These are phyloP conservation scores for Meandrusa payeni DNA, from an alignment of 2,888 invertebrate species.

Conservation along the genomic window DNA sequence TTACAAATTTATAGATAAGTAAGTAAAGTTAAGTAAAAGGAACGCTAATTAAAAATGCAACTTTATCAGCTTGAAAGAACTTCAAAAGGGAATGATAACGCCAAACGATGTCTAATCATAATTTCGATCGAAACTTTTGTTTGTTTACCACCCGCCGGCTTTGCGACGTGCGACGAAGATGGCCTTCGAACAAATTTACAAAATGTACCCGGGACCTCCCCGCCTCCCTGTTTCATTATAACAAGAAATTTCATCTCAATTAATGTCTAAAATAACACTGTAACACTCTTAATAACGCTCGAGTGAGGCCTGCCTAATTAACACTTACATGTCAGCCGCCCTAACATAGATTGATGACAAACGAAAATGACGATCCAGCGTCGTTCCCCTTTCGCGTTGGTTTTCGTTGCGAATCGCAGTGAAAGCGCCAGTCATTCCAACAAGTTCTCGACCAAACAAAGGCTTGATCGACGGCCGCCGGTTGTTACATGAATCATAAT, in stretches of 20 bases:
- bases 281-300: conserved; percentile 79
- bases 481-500: conserved; percentile 58
- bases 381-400: conserved; percentile 59
- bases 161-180: conserved; percentile 53
- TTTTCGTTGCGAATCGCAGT: conserved; percentile 48
- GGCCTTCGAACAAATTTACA: conserved; percentile 64
- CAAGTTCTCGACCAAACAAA: conserved; percentile 65
- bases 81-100: conserved; percentile 62
- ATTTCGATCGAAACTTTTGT: conserved; percentile 66
- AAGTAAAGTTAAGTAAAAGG: conserved; percentile 5
- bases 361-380: conserved; percentile 75
- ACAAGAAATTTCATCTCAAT: conserved; percentile 79
- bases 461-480: conserved; percentile 53
- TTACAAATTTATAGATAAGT: conserved; percentile 4
- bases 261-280: conserved; percentile 80
- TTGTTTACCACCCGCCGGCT: conserved; percentile 58
- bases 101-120: conserved; percentile 62
- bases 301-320: conserved; percentile 80
- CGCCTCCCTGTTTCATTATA: conserved; percentile 63
- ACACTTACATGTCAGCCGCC: conserved; percentile 78
- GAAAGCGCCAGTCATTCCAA: conserved; percentile 71
- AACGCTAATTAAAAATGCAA: conserved; percentile 32
- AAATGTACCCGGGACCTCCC: conserved; percentile 44
- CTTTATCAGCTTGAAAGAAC: conserved; percentile 41
- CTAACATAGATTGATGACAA: conserved; percentile 81